Evolutionary conservation across 2,113 vertebrate genomes (phyloP).

Genomic region (Murina feae): DNA sequence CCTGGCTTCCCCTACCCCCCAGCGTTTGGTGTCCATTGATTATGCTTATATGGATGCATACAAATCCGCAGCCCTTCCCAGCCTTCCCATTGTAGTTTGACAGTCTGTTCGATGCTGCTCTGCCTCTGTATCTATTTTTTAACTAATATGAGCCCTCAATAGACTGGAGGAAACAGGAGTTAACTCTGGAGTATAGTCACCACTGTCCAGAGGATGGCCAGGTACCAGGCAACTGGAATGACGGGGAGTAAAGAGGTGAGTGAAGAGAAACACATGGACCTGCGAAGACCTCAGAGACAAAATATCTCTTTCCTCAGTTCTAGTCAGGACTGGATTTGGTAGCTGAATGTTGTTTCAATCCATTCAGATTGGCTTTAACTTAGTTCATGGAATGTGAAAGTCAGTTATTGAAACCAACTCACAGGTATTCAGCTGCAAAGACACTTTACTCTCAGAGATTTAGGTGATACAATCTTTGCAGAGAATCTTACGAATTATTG

Average conservation of each 20-base stretch:
- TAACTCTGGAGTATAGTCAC: neutral
- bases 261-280: neutral
- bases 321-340: conserved; percentile 19
- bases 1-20: too few species aligned
- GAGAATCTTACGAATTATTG: conserved; percentile 58
- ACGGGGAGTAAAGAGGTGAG: neutral
- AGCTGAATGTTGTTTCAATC: neutral
- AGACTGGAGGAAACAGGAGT: neutral
- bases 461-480: conserved; percentile 37
- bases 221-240: neutral
- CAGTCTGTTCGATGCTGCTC: too few species aligned
- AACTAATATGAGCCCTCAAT: neutral
- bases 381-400: conserved; percentile 1
- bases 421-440: neutral
- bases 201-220: neutral
- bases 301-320: neutral
- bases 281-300: neutral
- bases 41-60: too few species aligned
- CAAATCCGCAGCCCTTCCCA: too few species aligned
- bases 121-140: too few species aligned
- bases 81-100: too few species aligned
- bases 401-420: conserved; percentile 48
- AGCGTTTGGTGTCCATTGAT: too few species aligned
- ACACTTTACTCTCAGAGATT: conserved; percentile 11
- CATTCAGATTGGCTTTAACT: neutral